A percentile compares a stretch with the other conserved stretches of the same genome.
Conservation (phyloP, 2,113 vertebrate genomes). For the Toxostoma redivivum region DNA sequence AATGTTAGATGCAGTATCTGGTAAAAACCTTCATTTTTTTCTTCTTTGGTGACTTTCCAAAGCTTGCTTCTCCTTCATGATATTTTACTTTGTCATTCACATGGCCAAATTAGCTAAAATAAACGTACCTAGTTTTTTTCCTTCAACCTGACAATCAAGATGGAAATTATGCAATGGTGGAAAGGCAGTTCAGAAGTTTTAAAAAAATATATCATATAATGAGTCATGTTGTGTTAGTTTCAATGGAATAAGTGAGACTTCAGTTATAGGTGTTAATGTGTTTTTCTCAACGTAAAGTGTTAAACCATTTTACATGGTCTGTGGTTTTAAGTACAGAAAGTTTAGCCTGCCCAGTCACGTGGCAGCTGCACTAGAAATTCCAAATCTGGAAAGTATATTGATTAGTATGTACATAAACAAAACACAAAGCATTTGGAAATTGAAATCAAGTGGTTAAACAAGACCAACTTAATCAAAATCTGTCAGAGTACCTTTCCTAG, state of each 20-base stretch:
- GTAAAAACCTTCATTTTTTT: not conserved
- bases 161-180: not conserved
- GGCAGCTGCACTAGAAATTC: not conserved
- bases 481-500: not conserved
- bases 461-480: not conserved
- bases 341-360: not conserved
- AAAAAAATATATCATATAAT: not conserved
- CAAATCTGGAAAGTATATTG: not conserved
- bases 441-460: constrained; percentile 8
- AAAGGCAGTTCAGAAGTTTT: not conserved
- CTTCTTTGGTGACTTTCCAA: not conserved
- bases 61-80: not conserved
- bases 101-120: not conserved
- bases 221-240: not conserved
- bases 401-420: not conserved
- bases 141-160: not conserved
- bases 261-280: not conserved
- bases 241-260: not conserved
- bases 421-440: not conserved
- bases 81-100: not conserved
- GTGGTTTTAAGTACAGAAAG: not conserved
- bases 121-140: not conserved
- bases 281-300: not conserved
- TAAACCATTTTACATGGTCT: not conserved
- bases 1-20: not conserved